Evolutionary conservation across 2,888 invertebrate species (phyloP), one percentile per base, ranked within the genome.

Genomic region (Scaeva pyrastri): DNA sequence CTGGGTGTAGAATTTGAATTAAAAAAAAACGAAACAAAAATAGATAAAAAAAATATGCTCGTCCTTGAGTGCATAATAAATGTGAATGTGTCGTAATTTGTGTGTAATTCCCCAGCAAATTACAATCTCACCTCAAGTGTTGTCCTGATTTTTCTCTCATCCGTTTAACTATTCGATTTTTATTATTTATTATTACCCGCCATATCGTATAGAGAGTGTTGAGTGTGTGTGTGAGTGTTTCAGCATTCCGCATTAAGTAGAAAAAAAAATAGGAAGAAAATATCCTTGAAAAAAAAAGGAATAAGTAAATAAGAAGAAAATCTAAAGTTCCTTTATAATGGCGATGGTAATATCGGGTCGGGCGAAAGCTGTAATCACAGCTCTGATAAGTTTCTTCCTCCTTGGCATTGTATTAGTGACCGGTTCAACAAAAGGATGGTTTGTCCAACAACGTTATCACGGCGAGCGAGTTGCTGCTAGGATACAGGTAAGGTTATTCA

Each of bases 311-410:
- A 58, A 0, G 12, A 16, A 58, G 45, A 60, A 68, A 73, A 70
- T 62, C 48, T 70, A 64, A 76, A 72, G 85, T 82, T 80, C 72
- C 66, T 81, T 75, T 55, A 83, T 90, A 90, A 95, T 95, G 95
- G 95, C 95, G 88, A 94, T 95, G 94, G 95, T 95, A 90, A 93
- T 95, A 89, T 95, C 95, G 87, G 93, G 94, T 91, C 94, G 94
- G 89, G 94, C 94, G 68, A 94, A 94, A 93, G 94, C 93, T 92
- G 94, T 95, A 89, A 93, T 95, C 88, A 94, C 94, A 89, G 94
- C 94, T 88, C 92, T 95, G 89, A 93, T 95, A 88, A 92, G 94
- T 73, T 93, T 94, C 89, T 93, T 94, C 90, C 92, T 94, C 88
- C 91, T 94, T 89, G 94, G 94, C 71, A 93, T 94, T 88, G 94